A percentile compares a stretch with the other conserved stretches of the same genome.
phyloP scores from a whole-genome alignment of 2,113 vertebrate species.

The Lepisosteus oculatus region DNA sequence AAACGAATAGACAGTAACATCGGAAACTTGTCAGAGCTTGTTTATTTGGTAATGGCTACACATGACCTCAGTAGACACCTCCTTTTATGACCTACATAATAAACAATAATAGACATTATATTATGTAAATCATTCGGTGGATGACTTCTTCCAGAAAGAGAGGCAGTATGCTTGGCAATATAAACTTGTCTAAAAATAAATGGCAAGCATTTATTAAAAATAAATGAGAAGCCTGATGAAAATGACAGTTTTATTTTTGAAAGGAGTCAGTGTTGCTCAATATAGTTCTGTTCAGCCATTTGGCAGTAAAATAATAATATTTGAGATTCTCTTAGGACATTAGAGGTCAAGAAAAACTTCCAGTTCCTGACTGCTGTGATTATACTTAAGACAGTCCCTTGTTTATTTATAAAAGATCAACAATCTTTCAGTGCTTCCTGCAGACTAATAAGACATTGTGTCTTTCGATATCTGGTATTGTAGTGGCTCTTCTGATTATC shows the following conservation, averaged over 20 bases:
- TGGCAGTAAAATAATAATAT: slow-evolving; percentile 32
- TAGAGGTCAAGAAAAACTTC: slow-evolving; percentile 7
- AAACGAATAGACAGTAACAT: neutral
- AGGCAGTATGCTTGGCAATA: neutral
- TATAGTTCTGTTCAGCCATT: slow-evolving; percentile 27
- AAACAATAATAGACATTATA: neutral
- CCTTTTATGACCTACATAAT: neutral
- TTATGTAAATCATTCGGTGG: slow-evolving; percentile 7
- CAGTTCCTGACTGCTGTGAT: neutral
- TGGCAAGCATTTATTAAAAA: neutral
- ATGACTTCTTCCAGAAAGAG: slow-evolving; percentile 10
- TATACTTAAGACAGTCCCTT: no score
- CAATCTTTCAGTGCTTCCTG: no score
- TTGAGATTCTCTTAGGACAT: slow-evolving; percentile 41
- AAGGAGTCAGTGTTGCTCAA: slow-evolving; percentile 39
- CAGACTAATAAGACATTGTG: no score
- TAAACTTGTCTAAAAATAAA: slow-evolving; percentile 30
- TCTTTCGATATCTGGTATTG: no score
- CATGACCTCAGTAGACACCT: no score
- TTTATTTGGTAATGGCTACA: no score
- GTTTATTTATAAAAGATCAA: no score
- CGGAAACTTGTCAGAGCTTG: slow-evolving; percentile 23
- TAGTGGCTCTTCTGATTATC: no score
- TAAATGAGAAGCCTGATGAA: neutral
- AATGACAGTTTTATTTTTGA: neutral